Evolutionary conservation across 2,113 vertebrate genomes (phyloP), one percentile per base, ranked within the genome.

Genomic region (Dasyurus viverrinus): DNA sequence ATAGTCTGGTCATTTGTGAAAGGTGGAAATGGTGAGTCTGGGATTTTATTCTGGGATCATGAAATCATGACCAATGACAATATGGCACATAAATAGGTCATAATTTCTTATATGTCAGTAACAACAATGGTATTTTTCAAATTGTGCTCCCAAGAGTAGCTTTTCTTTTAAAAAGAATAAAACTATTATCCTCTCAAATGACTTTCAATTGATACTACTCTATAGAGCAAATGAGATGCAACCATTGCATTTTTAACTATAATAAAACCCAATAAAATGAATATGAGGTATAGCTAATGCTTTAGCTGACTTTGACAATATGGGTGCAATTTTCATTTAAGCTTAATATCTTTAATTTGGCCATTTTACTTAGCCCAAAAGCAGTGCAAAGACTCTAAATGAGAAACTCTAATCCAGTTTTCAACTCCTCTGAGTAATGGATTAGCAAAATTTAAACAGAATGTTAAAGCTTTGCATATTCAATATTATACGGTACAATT

Each of bases 331-430:
- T 96, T 97, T 97, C 96, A 96, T 92, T 93, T 96, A 95, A 90
- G 48, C 54, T 48, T 93, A 95, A n/a, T 95, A 91, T 96, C 30
- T 92, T 95, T 94, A 96, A 94, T 94, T 93, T 89, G 94, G 57
- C 22, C 84, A 95, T 96, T 97, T 97, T 89, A 89, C 89, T 97
- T 89, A 97, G 30, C 46, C 93, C 36, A 94, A 97, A 95, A 93
- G 50, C 42, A 91, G 1, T 57, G 12, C 93, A 52, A 97, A 93
- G 47, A 93, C 14, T 96, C 14, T 93, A 95, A 96, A 95, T 96
- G 55, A 96, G 60, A 95, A 96, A 95, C 9, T 95, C 47, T 90
- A 93, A 90, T 96, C 11, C 8, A 91, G 94, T 48, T 92, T 93
- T 92, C 27, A 95, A 95, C 93, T 94, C 2, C 46, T 46, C 96